These are phyloP conservation scores for Calidris pugnax DNA, from an alignment of 2,113 vertebrate genomes.

Conservation along the genomic window DNA sequence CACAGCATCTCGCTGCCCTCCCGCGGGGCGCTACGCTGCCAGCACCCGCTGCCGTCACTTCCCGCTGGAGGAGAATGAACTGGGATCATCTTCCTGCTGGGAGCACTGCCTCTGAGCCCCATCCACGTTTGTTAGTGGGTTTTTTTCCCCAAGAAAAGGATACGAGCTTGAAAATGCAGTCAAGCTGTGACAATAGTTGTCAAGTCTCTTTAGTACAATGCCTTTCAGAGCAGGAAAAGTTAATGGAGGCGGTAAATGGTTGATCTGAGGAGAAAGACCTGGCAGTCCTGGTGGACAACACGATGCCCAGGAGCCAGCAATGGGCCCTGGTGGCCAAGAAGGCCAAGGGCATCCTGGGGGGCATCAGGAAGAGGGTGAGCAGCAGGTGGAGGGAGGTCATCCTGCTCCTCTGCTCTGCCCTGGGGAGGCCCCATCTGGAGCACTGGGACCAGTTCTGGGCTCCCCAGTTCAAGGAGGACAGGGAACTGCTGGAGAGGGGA, in stretches of 20 bases:
- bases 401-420: too few relatives aligned
- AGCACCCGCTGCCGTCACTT: neutral
- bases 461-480: too few relatives aligned
- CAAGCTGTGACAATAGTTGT: neutral
- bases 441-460: too few relatives aligned
- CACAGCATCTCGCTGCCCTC: neutral
- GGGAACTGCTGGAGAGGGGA: too few relatives aligned
- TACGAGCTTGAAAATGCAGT: neutral
- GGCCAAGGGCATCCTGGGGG: too few relatives aligned
- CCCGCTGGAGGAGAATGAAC: neutral
- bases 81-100: neutral
- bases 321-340: too few relatives aligned
- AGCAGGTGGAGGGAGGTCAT: too few relatives aligned
- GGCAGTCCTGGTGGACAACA: too few relatives aligned
- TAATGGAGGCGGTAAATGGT: neutral
- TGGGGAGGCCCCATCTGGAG: too few relatives aligned
- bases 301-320: too few relatives aligned
- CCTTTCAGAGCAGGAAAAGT: neutral
- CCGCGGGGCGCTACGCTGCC: accelerated
- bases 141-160: neutral
- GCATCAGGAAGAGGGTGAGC: too few relatives aligned
- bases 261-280: too few relatives aligned
- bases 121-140: neutral
- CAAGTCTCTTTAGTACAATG: accelerated
- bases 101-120: neutral